Evolutionary conservation across 2,888 invertebrate species (phyloP), one percentile per base, ranked within the genome.

Genomic region (Noctua janthina): DNA sequence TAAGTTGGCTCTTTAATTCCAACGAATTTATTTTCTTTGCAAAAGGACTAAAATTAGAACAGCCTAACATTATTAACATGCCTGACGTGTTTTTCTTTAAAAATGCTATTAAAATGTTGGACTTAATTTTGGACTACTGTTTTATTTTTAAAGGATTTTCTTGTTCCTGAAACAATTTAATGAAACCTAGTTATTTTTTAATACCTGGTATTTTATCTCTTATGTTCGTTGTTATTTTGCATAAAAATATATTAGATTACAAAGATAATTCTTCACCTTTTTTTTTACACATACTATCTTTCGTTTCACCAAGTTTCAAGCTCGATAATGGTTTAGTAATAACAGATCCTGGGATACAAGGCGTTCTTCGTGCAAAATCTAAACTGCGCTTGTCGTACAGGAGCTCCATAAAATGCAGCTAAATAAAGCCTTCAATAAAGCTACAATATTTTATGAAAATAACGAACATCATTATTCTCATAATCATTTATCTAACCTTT

Each of bases 201-300:
- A 17, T 2, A 4, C 5, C 13, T 35, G 13, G 23, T 17, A 13
- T 51, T 67, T 76, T 1, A 3, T 35, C 3, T 17, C 1, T 64
- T 69, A 10, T 51, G 46, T n/a, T 49, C 11, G n/a, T 73, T 54
- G 15, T 54, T 76, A 76, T 76, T 56, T 76, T 76, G 64, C 35
- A 64, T 35, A 64, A 20, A 64, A 10, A 7, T 59, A 35, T 17
- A 39, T 39, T 39, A 23, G 17, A 10, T 64, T 35, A 2, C 6
- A 13, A 62, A 29, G n/a, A 62, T n/a, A 15, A 62, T 62, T 35
- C 8, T n/a, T 23, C 11, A 15, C 17, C 0, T 11, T 20, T 17
- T 10, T 39, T 77, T 51, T 49, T 6, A 51, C 20, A 20, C 2
- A 66, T 35, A 13, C 17, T n/a, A 62, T 35, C 3, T 17, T 35